Conservation (phyloP, 2,797 vertebrate species). For the Sandelia bainsii region DNA sequence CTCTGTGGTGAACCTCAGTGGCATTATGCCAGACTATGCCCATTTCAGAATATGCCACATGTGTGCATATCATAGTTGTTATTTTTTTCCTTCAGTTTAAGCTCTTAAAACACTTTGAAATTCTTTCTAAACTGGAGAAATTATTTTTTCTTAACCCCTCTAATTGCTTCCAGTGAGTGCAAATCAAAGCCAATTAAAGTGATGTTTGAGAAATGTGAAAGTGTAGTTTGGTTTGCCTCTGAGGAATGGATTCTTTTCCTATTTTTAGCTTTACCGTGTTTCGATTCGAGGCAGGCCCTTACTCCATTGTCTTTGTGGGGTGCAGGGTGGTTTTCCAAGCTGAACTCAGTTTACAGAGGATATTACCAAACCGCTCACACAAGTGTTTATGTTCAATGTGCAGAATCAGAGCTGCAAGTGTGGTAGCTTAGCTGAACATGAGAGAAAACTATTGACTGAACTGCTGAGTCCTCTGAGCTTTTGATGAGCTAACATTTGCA, state of each 20-base stretch:
- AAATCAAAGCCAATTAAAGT: conserved; percentile 70
- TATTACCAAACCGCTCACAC: conserved; percentile 41
- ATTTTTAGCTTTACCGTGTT: conserved; percentile 59
- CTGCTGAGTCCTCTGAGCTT: conserved; percentile 60
- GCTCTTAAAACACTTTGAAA: conserved; percentile 38
- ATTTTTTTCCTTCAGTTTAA: conserved; percentile 33
- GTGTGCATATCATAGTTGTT: conserved; percentile 30
- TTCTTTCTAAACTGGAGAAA: conserved; percentile 50
- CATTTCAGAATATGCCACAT: conserved; percentile 13
- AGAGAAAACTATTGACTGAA: conserved; percentile 72
- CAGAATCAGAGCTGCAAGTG: conserved; percentile 68
- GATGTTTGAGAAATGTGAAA: conserved; percentile 65
- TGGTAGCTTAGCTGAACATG: conserved; percentile 69
- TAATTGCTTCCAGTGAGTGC: conserved; percentile 72
- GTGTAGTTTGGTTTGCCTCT: conserved; percentile 39
- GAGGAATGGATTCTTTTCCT: conserved; percentile 39
- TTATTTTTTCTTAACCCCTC: conserved; percentile 35
- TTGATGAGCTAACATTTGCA: conserved; percentile 75
- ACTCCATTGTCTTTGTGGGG: conserved; percentile 41
- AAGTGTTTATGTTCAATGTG: conserved; percentile 70
- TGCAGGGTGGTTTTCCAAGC: conserved; percentile 30
- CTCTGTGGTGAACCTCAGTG: conserved; percentile 21
- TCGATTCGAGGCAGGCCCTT: conserved; percentile 39
- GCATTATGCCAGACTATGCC: conserved; percentile 17
- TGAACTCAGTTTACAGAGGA: conserved; percentile 47